A percentile compares a stretch with the other conserved stretches of the same genome.
phyloP scores from a whole-genome alignment of 2,797 vertebrate species.

The Coccyzus lansbergi region DNA sequence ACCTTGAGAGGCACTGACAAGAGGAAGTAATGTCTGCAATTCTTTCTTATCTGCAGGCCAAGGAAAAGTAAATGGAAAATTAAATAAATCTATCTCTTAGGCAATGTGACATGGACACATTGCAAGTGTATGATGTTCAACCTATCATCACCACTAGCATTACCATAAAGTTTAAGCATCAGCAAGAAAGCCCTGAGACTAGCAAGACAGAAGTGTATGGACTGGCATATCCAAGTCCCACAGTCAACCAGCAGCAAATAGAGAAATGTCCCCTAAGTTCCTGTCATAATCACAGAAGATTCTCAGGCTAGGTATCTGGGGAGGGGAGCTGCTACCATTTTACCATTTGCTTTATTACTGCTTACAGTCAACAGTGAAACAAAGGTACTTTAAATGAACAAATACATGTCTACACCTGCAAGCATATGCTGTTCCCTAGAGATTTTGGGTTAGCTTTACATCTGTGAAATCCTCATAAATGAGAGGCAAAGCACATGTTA shows the following conservation, averaged over 20 bases:
- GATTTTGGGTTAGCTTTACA: background rate
- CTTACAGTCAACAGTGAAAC: background rate
- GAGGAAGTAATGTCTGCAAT: constrained; percentile 85
- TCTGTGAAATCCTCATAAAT: background rate
- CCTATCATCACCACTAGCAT: background rate
- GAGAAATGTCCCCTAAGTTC: background rate
- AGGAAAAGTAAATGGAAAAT: background rate
- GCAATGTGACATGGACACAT: rapidly evolving
- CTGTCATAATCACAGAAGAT: background rate
- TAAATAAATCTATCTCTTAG: background rate
- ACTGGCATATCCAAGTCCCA: background rate
- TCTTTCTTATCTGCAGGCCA: constrained; percentile 84
- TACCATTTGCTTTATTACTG: background rate
- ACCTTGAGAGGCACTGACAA: constrained; percentile 79
- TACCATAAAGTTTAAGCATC: background rate
- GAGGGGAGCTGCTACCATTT: background rate
- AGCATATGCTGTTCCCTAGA: background rate
- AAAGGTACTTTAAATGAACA: background rate
- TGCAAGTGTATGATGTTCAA: background rate
- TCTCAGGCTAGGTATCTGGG: background rate
- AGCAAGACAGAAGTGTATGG: background rate
- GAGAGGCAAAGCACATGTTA: background rate
- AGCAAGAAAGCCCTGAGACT: background rate
- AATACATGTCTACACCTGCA: background rate
- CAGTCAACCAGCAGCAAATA: background rate